Percentiles rank a stretch among this genome's conserved stretches.
Conservation (phyloP, 2,797 vertebrate species). For the Picus viridis region DNA sequence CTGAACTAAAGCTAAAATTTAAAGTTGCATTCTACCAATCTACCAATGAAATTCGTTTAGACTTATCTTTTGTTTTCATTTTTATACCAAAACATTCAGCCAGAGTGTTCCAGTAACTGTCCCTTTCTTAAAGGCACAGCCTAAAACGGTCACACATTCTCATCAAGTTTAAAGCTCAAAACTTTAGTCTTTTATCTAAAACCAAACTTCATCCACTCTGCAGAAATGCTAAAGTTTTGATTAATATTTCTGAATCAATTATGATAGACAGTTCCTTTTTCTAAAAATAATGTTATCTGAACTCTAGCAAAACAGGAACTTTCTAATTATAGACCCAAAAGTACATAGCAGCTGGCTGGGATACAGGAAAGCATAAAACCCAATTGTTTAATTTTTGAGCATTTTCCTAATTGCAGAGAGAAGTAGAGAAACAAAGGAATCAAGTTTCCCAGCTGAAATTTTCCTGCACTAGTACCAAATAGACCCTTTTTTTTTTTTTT, state of each 20-base stretch:
- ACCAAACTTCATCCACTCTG: not conserved
- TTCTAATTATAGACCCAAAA: not conserved
- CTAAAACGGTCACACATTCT: not conserved
- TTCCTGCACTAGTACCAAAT: not conserved
- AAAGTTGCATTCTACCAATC: no score
- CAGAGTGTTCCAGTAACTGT: no score
- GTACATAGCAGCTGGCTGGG: not conserved
- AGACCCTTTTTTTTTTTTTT: not conserved
- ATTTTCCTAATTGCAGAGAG: not conserved
- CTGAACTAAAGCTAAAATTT: no score
- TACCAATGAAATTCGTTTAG: no score
- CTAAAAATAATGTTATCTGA: not conserved
- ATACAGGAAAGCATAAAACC: not conserved
- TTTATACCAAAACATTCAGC: no score
- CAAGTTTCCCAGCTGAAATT: not conserved
- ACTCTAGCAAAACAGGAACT: not conserved
- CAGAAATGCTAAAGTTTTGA: not conserved
- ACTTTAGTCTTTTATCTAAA: not conserved
- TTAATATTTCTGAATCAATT: not conserved
- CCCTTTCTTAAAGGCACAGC: no score
- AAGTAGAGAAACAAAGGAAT: not conserved
- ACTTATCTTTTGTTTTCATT: no score
- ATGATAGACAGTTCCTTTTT: not conserved
- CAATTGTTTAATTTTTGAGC: not conserved
- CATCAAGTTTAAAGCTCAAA: not conserved